Evolutionary conservation across 2,113 vertebrate genomes (phyloP).

Genomic region (Neogobius melanostomus): DNA sequence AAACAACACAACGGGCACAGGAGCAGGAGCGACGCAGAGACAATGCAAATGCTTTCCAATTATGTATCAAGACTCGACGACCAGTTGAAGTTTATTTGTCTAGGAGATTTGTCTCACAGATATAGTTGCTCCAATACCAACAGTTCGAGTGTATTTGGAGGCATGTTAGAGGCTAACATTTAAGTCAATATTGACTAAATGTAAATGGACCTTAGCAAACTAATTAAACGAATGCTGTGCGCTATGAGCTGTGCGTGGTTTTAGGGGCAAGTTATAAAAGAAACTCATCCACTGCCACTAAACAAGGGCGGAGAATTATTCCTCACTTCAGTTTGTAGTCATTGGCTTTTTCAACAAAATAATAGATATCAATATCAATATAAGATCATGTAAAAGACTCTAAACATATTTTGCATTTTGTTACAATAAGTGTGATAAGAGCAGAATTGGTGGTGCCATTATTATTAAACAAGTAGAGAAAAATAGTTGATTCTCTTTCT

Average conservation of each 20-base stretch:
- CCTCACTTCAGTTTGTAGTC: not conserved
- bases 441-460: not conserved
- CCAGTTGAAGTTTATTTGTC: not conserved
- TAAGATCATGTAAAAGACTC: no score
- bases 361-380: no score
- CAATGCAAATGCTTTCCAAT: not conserved
- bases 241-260: conserved; percentile 17
- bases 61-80: not conserved
- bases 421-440: not conserved
- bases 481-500: not conserved
- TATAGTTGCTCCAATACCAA: not conserved
- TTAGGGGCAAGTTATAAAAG: conserved; percentile 7
- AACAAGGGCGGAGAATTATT: conserved; percentile 8
- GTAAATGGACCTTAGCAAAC: conserved; percentile 43
- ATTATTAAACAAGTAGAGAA: no score
- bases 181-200: conserved; percentile 63
- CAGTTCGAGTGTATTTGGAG: conserved; percentile 38
- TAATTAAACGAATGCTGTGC: conserved; percentile 38
- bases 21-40: not conserved
- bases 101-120: not conserved
- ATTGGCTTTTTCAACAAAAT: not conserved
- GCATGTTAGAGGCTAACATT: conserved; percentile 58
- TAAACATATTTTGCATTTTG: not conserved
- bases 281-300: conserved; percentile 8
- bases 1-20: not conserved